These are phyloP conservation scores for Sylvietta virens DNA, from an alignment of 2,113 vertebrate species.

Conservation along the genomic window DNA sequence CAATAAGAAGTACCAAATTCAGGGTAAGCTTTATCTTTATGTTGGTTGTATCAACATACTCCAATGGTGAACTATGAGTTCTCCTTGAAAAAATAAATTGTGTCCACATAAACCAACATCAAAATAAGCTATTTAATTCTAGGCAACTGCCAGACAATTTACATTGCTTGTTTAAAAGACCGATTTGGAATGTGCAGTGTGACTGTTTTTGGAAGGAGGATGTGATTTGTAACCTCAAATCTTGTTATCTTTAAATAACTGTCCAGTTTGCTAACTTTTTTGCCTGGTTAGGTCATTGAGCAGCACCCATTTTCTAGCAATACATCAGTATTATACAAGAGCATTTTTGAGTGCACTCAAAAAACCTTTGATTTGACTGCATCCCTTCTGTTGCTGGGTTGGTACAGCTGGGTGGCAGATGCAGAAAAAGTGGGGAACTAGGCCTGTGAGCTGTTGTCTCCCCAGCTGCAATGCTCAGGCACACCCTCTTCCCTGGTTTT, in stretches of 20 bases:
- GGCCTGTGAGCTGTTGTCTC: accelerated
- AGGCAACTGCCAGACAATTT: not conserved
- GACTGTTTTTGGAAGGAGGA: not conserved
- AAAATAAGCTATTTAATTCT: not conserved
- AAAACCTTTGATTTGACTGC: not conserved
- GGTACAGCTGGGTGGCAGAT: not conserved
- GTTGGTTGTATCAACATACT: slow-evolving; percentile 5
- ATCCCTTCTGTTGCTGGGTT: not conserved
- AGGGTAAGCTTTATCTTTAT: not conserved
- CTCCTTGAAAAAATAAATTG: not conserved
- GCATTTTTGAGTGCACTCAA: not conserved
- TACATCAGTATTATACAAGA: not conserved
- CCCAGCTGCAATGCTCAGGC: accelerated
- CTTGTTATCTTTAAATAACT: not conserved
- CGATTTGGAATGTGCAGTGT: not conserved
- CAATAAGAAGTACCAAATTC: not conserved
- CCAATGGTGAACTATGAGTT: not conserved
- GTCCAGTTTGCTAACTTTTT: not conserved
- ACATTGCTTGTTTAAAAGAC: not conserved
- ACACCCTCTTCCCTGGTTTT: not conserved
- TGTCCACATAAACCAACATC: not conserved
- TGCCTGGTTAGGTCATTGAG: not conserved
- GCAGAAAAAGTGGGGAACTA: not conserved
- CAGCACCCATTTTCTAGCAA: not conserved
- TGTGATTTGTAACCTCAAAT: not conserved